Conservation (phyloP, 2,888 invertebrate species). For the Priocnemis perturbator region DNA sequence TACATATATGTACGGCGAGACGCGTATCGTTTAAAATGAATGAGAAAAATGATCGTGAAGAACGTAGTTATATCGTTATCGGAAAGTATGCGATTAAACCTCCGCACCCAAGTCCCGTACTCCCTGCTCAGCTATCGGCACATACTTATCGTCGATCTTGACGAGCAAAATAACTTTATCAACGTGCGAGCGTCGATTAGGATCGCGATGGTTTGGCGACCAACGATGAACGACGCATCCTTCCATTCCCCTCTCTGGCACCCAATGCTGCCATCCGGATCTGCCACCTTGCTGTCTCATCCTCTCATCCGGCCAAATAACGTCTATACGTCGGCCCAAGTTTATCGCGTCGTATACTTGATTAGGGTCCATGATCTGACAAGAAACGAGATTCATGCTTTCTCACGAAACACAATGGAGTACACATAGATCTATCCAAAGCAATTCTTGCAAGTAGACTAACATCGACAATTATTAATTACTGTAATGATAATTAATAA, state of each 20-base stretch:
- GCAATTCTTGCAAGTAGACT: no score
- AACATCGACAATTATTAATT: no score
- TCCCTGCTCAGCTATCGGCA: constrained; percentile 94
- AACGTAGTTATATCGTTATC: not conserved
- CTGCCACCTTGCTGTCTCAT: constrained; percentile 92
- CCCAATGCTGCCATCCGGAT: constrained; percentile 93
- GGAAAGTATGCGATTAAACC: constrained; percentile 67
- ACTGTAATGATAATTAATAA: no score
- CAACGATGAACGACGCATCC: constrained; percentile 96
- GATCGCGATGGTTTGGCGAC: constrained; percentile 94
- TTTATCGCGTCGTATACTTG: constrained; percentile 94
- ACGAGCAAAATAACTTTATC: constrained; percentile 93
- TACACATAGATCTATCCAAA: no score
- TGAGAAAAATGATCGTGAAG: not conserved
- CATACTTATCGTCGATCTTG: constrained; percentile 94
- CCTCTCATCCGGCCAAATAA: constrained; percentile 95
- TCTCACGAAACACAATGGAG: no score
- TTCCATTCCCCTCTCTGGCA: constrained; percentile 93
- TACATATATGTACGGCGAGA: constrained; percentile 5
- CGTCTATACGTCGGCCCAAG: constrained; percentile 91
- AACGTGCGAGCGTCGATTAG: constrained; percentile 90
- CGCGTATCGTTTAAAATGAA: not conserved
- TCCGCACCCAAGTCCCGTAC: constrained; percentile 87
- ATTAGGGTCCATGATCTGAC: constrained; percentile 80
- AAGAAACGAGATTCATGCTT: constrained; percentile 4